phyloP scores from a whole-genome alignment of 2,888 invertebrate genomes.

The Oasisia sp. region DNA sequence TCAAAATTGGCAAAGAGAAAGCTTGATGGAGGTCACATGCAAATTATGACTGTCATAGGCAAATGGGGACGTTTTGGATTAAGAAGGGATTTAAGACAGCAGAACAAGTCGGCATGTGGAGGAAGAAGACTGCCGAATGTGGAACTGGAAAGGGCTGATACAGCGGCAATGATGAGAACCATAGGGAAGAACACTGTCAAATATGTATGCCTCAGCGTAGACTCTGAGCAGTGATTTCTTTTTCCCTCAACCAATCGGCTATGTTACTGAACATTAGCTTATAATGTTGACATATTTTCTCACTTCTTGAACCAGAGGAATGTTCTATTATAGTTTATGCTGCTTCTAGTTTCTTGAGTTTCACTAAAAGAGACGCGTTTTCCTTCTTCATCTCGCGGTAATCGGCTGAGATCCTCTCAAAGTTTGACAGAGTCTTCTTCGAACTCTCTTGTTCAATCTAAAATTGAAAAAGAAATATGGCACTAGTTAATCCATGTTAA shows the following conservation, averaged over 20 bases:
- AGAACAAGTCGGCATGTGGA: too few relatives aligned
- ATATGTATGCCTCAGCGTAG: neutral
- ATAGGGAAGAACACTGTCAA: too few relatives aligned
- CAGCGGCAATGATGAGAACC: too few relatives aligned
- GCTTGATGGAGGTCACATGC: too few relatives aligned
- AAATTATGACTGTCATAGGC: too few relatives aligned
- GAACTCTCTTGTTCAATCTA: slow-evolving; percentile 61
- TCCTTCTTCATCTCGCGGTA: slow-evolving; percentile 63
- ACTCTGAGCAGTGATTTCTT: neutral
- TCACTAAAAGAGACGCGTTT: slow-evolving; percentile 48
- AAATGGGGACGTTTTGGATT: too few relatives aligned
- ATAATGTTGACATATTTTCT: neutral
- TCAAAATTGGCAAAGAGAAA: too few relatives aligned
- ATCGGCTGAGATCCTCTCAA: slow-evolving; percentile 61
- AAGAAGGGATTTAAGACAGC: too few relatives aligned
- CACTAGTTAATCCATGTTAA: neutral
- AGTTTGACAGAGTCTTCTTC: slow-evolving; percentile 57
- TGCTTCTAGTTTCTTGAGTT: slow-evolving; percentile 35
- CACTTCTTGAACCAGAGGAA: neutral
- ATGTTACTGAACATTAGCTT: neutral
- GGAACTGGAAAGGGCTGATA: too few relatives aligned
- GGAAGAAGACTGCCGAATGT: too few relatives aligned
- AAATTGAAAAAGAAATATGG: slow-evolving; percentile 32
- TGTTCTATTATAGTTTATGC: neutral
- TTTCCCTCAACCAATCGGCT: neutral